Conservation (phyloP, 2,113 vertebrate species). For the Pygoscelis adeliae region DNA sequence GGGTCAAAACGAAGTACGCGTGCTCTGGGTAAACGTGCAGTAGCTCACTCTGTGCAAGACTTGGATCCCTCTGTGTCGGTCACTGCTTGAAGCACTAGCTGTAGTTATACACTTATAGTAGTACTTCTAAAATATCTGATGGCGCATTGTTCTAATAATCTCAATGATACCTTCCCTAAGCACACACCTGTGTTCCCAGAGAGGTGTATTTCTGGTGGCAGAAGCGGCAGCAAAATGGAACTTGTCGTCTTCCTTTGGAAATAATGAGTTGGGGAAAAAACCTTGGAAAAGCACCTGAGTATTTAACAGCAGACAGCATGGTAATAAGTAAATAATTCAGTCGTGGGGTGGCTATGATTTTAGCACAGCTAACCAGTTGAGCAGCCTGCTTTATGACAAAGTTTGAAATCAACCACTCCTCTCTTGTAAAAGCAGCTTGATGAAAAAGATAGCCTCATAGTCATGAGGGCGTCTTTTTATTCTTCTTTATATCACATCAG, state of each 20-base stretch:
- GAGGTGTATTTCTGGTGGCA: background rate
- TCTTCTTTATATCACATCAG: background rate
- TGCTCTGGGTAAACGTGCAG: background rate
- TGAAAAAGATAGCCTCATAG: background rate
- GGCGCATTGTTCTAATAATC: background rate
- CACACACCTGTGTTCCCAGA: background rate
- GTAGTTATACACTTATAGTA: background rate
- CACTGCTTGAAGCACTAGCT: background rate
- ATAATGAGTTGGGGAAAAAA: background rate
- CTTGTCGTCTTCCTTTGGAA: background rate
- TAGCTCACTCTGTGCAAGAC: background rate
- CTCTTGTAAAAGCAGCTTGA: background rate
- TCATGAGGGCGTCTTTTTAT: background rate
- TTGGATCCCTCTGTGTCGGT: too few relatives aligned
- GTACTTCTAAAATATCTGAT: background rate
- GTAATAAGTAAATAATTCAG: background rate
- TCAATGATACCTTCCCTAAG: background rate
- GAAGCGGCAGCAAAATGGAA: background rate
- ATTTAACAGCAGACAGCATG: background rate
- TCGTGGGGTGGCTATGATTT: background rate
- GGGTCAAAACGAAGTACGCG: fast-evolving
- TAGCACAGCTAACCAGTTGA: background rate
- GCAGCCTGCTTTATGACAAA: background rate
- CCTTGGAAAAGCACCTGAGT: background rate
- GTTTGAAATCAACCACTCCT: background rate